Conservation (phyloP, 2,888 invertebrate species). For the Diplazon laetatorius region DNA sequence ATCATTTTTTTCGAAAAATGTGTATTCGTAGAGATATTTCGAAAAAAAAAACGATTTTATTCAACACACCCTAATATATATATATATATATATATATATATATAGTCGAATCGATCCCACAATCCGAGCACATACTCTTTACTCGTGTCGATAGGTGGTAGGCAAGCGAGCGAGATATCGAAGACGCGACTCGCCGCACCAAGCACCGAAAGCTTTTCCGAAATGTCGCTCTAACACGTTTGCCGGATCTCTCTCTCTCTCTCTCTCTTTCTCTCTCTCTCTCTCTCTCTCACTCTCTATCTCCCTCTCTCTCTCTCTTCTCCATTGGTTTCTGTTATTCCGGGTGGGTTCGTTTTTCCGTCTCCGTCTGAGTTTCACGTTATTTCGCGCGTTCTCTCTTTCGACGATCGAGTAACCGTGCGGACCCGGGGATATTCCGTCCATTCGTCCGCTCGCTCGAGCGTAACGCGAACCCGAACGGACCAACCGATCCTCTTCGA, state of each 20-base stretch:
- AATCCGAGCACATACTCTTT: slow-evolving; percentile 26
- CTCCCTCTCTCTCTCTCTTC: too few relatives aligned
- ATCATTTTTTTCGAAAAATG: too few relatives aligned
- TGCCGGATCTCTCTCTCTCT: neutral
- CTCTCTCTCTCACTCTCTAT: too few relatives aligned
- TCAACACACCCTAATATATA: too few relatives aligned
- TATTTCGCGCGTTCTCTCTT: neutral
- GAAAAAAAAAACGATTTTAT: too few relatives aligned
- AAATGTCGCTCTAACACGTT: neutral
- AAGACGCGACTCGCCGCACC: slow-evolving; percentile 43
- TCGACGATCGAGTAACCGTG: neutral
- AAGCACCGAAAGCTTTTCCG: slow-evolving; percentile 29
- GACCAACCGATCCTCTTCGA: neutral
- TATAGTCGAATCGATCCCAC: slow-evolving; percentile 14
- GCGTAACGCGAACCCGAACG: neutral
- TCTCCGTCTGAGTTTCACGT: too few relatives aligned
- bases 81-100: too few relatives aligned
- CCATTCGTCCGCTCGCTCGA: slow-evolving; percentile 14
- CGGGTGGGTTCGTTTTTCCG: too few relatives aligned
- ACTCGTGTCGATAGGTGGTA: slow-evolving; percentile 32
- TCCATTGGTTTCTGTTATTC: too few relatives aligned
- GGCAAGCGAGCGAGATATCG: slow-evolving; percentile 53
- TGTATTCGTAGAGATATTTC: too few relatives aligned
- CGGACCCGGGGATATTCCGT: neutral
- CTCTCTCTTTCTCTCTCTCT: too few relatives aligned